Evolutionary conservation across 2,113 vertebrate species (phyloP).

Genomic region (Tylochromis polylepis): DNA sequence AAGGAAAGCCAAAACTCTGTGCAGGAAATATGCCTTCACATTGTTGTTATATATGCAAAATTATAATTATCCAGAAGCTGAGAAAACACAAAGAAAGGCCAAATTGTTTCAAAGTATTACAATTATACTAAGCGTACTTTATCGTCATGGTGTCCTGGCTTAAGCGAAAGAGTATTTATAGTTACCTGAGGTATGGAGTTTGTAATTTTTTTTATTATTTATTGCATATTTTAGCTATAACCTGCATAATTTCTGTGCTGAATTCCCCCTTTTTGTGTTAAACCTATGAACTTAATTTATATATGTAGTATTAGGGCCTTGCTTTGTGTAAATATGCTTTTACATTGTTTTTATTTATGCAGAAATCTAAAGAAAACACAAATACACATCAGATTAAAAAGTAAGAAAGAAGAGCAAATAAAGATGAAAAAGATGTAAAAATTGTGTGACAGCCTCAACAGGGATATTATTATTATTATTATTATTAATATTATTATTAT

Average conservation of each 20-base stretch:
- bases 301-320: neutral
- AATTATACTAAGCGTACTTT: neutral
- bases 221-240: neutral
- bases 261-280: neutral
- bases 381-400: neutral
- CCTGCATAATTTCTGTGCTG: neutral
- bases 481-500: fast-evolving
- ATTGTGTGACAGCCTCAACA: neutral
- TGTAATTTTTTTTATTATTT: neutral
- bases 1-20: neutral
- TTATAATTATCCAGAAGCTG: neutral
- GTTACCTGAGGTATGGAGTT: neutral
- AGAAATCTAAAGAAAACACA: neutral
- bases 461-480: neutral
- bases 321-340: neutral
- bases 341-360: neutral
- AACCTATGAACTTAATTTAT: neutral
- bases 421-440: neutral
- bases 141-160: neutral
- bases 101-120: neutral
- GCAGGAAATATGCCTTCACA: neutral
- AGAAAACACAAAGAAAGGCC: too few species aligned
- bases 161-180: neutral
- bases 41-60: neutral
- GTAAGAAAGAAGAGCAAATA: neutral